Base-by-base conservation (phyloP, 1,140 invertebrate genomes). In the Cepaea nemoralis region DNA sequence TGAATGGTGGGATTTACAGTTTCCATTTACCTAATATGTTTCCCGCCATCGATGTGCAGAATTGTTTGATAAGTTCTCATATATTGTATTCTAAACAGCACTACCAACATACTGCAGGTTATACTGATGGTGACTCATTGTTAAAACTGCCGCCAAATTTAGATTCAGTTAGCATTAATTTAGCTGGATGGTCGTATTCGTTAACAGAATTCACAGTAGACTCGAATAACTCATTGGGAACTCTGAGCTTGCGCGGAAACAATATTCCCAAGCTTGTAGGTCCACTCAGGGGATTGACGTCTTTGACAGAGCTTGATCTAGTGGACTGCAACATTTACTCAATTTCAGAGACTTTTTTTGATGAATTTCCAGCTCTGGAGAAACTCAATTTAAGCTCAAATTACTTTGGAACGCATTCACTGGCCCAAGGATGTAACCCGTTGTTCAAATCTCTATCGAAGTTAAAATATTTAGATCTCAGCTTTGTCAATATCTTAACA, bases 21-120 rank as follows among this genome's bases (percentile, higher is more conserved):
- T 76, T 40, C 33, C 31, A 76, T 35, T 42, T 76, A 27, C 74
- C 74, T 10, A 76, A 14, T 10, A 1, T 19, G 2, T 76, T 35
- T 40, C 74, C 74, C 6, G 59, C n/a, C n/a, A n/a, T n/a, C n/a
- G n/a, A n/a, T n/a, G n/a, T 55, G 50, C 14, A 55, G 50, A n/a
- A 16, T n/a, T 16, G 14, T n/a, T 16, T 16, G n/a, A 55, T n/a
- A 55, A 55, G 14, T 55, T 55, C 50, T 16, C 14, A 14, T 16
- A n/a, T n/a, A 55, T n/a, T 55, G n/a, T n/a, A 55, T 14, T 16
- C 14, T 14, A 14, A 55, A 55, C 50, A 16, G 50, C 50, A 16
- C 50, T 14, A n/a, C 63, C 10, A 66, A 8, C 24, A 66, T 66
- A 19, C 19, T 59, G n/a, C 19, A 37, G 14, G 24, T 33, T 35